Base-by-base conservation (phyloP, 2,888 invertebrate genomes). In the Catocala fraxini region DNA sequence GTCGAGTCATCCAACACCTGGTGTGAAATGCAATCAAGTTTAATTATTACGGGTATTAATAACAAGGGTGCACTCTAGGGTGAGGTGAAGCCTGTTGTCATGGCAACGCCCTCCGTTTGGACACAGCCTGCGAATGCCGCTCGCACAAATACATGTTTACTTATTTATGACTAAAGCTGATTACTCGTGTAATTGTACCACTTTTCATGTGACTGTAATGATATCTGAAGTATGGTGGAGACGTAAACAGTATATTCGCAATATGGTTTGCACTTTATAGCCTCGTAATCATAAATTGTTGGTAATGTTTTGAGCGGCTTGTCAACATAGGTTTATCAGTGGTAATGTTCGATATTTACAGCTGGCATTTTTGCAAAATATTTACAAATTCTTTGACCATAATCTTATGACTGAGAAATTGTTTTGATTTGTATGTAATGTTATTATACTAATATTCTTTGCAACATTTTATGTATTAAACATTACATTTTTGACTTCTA, bases 1-100 rank as follows among this genome's bases (percentile, higher is more conserved):
- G 89, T 87, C 89, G 85, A 89, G 89, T 84, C 90, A 92, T 89
- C 92, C 80, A 89, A 88, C 93, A 94, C 93, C 93, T 94, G 93
- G 93, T 89, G 93, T 89, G 93, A 92, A 93, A 92, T 91, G 92
- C 93, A 94, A 94, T 94, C 93, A 93, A 91, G 92, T 92, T 93
- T 93, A 93, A 93, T 94, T 93, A 94, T 93, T 93, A 89, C 88
- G 86, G 89, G 93, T 93, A 94, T 94, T 94, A 93, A 93, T 94
- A 93, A 93, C 93, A 90, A 93, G 93, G 94, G 94, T 92, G 92
- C 90, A 90, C 85, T 86, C 81, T 63, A 83, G 92, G 91, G 89
- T 83, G 82, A 84, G 85, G 80, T 81, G 85, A 82, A 82, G 81
- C 87, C 83, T 80, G 92, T 93, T 85, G 83, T 82, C 85, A 93